Base-by-base conservation (phyloP, 2,888 invertebrate species). In the Neoscelio sp. region DNA sequence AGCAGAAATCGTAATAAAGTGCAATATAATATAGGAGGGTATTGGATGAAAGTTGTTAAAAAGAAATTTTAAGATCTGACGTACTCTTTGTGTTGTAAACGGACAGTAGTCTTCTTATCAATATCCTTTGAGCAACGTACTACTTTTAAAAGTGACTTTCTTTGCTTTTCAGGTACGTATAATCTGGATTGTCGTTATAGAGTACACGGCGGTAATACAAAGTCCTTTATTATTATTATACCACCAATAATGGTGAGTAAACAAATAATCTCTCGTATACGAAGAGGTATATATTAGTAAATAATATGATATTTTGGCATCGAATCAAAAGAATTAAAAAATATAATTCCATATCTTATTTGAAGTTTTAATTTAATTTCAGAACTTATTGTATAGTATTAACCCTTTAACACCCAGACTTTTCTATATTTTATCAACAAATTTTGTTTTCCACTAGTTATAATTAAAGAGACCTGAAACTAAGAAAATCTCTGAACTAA, bases 121-220 rank as follows among this genome's bases (percentile, higher is more conserved):
- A 44, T 52, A 56, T 64, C 35, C 42, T 48, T 48, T 67, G 52
- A 65, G 20, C 20, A 20, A 4, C 28, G 28, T 38, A 44, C 26
- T 12, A 17, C 30, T 64, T 56, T 54, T 54, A 64, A 70, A 54
- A 70, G 67, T 44, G 48, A 78, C 48, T 65, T 73, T 67, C 62
- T 67, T 73, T 73, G 46, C 54, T 62, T 38, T 73, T 67, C 78
- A 71, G 60, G 71, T 71, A 77, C 56, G 77, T 58, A 62, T 18
- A 17, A 38, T 68, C 46, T 46, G 44, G 35, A 46, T n/a, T 35
- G 10, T 46, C 35, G 13, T 44, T 30, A 60, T 30, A 8, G 60
- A 60, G 33, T 46, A n/a, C 17, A 8, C 60, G 44, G 15, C 46
- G 48, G 28, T 48, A 23, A 23, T 38, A 18, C 56, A 33, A 56